phyloP scores from a whole-genome alignment of 2,888 invertebrate species.

The Ditylenchus weischeri region DNA sequence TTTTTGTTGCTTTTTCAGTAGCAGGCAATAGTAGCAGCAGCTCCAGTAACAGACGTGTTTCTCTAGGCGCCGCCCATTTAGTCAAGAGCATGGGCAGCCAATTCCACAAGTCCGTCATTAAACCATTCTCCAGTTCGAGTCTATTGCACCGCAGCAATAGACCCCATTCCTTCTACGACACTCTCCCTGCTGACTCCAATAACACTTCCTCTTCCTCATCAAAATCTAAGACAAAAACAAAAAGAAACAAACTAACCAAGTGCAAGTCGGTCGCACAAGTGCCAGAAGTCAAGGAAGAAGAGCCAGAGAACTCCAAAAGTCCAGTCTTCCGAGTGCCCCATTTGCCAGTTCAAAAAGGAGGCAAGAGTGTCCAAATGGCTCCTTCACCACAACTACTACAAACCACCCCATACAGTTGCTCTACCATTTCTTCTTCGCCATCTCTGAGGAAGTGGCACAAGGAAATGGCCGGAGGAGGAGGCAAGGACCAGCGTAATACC shows the following conservation, averaged over 20 bases:
- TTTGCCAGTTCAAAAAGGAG: not conserved
- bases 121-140: slow-evolving; percentile 1
- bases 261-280: not conserved
- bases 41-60: too few relatives aligned
- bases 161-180: slow-evolving; percentile 7
- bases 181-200: not conserved
- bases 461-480: not conserved
- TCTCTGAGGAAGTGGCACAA: not conserved
- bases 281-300: not conserved
- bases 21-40: too few relatives aligned
- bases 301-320: not conserved
- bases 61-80: too few relatives aligned
- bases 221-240: slow-evolving; percentile 1
- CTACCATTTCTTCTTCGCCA: too few relatives aligned
- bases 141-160: slow-evolving; percentile 1
- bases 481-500: not conserved
- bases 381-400: too few relatives aligned
- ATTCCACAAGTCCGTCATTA: slow-evolving; percentile 7
- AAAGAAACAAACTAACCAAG: not conserved
- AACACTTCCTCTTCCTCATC: not conserved
- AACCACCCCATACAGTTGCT: too few relatives aligned
- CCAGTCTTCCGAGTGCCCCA: slow-evolving; percentile 9
- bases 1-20: too few relatives aligned
- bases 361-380: too few relatives aligned
- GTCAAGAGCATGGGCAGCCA: slow-evolving; percentile 7